Conservation (phyloP, 2,888 invertebrate genomes). For the Catocala fraxini region DNA sequence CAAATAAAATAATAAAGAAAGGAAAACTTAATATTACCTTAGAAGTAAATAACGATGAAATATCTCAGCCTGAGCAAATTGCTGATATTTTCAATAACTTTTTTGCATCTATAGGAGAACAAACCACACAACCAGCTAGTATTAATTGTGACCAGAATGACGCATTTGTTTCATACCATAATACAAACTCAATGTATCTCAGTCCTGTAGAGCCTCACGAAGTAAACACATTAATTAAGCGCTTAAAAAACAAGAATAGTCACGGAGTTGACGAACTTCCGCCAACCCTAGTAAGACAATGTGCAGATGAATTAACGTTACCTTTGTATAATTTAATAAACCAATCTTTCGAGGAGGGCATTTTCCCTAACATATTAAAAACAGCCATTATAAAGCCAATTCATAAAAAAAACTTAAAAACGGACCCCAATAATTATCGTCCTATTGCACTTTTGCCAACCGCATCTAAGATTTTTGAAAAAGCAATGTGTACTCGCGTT, state of each 20-base stretch:
- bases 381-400: neutral
- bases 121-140: neutral
- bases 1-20: slow-evolving; percentile 13
- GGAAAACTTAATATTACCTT: slow-evolving; percentile 4
- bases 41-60: slow-evolving; percentile 1
- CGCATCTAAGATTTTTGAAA: slow-evolving; percentile 19
- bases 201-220: neutral
- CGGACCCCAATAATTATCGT: slow-evolving; percentile 9
- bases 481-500: slow-evolving; percentile 1
- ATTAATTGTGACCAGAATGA: neutral
- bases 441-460: slow-evolving; percentile 3
- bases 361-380: neutral
- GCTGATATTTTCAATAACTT: slow-evolving; percentile 8
- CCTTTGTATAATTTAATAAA: neutral
- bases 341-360: neutral
- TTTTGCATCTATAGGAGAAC: neutral
- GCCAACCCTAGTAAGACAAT: too few relatives aligned
- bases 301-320: neutral
- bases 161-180: neutral
- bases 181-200: neutral
- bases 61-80: slow-evolving; percentile 1
- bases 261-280: neutral
- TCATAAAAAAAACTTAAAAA: slow-evolving; percentile 14
- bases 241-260: neutral
- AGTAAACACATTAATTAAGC: neutral